These are phyloP conservation scores for Tolmerus cingulatus DNA, from an alignment of 2,888 invertebrate species.

Conservation along the genomic window DNA sequence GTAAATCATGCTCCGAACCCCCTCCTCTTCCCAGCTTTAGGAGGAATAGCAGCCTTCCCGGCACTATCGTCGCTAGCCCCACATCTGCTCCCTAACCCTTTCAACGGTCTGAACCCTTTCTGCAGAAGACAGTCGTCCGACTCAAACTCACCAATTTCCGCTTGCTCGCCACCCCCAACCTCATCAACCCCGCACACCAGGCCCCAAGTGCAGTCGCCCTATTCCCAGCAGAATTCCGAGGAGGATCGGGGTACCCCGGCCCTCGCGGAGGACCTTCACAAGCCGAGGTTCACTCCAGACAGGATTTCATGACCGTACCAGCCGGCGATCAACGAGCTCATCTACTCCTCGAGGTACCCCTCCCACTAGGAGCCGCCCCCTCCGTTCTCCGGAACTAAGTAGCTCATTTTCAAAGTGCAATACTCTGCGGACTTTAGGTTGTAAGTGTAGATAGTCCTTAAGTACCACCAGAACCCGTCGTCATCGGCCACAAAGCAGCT, in stretches of 20 bases:
- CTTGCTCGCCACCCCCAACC: slow-evolving; percentile 63
- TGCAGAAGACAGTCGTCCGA: slow-evolving; percentile 64
- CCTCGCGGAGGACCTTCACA: slow-evolving; percentile 43
- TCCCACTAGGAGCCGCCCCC: slow-evolving; percentile 38
- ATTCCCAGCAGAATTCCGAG: slow-evolving; percentile 45
- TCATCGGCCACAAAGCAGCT: neutral
- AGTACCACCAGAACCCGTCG: neutral
- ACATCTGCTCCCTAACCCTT: slow-evolving; percentile 60
- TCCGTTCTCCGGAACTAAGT: neutral
- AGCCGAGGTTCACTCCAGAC: slow-evolving; percentile 56
- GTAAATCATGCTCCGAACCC: slow-evolving; percentile 67
- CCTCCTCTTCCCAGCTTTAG: slow-evolving; percentile 68
- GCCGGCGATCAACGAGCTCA: slow-evolving; percentile 48
- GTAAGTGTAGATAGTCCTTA: slow-evolving; percentile 27
- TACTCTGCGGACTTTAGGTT: slow-evolving; percentile 34
- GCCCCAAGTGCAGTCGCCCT: slow-evolving; percentile 47
- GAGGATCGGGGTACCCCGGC: slow-evolving; percentile 46
- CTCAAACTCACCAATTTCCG: slow-evolving; percentile 66
- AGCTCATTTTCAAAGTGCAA: slow-evolving; percentile 41
- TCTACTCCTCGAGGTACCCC: slow-evolving; percentile 44
- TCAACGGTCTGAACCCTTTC: slow-evolving; percentile 61
- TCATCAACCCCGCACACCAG: slow-evolving; percentile 49
- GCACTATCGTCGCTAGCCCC: slow-evolving; percentile 63
- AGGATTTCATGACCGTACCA: slow-evolving; percentile 62
- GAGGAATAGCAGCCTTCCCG: slow-evolving; percentile 68